Percentiles rank a stretch among this genome's conserved stretches.
Evolutionary conservation across 2,113 vertebrate genomes (phyloP).

Genomic region (Spermophilus dauricus): DNA sequence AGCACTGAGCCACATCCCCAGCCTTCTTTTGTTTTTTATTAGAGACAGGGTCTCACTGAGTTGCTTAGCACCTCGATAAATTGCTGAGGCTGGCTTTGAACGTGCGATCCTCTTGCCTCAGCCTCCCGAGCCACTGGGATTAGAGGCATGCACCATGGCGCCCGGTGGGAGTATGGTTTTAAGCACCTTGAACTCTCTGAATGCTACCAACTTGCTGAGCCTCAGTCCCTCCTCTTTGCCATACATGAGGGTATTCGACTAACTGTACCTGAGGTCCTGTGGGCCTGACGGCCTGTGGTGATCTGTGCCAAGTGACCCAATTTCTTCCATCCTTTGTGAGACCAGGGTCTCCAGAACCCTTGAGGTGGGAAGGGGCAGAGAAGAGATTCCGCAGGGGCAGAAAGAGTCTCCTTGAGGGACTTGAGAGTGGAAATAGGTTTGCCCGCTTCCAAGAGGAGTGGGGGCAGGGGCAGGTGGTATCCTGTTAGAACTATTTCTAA

Average conservation of each 20-base stretch:
- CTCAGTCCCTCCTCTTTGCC: neutral
- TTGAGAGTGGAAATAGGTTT: neutral
- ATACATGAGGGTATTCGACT: neutral
- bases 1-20: no score
- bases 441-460: neutral
- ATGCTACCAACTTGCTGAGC: neutral
- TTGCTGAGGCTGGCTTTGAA: no score
- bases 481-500: neutral
- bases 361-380: no score
- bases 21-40: no score
- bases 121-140: no score
- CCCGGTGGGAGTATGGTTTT: no score
- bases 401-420: neutral
- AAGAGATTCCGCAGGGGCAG: neutral
- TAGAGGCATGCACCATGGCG: no score
- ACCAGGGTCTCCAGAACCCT: neutral
- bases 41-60: no score
- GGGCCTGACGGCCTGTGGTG: neutral
- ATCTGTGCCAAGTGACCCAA: neutral
- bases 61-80: no score
- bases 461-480: neutral
- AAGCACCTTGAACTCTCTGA: neutral
- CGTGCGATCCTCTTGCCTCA: no score
- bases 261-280: accelerated
- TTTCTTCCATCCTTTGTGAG: neutral